A percentile compares a stretch with the other conserved stretches of the same genome.
phyloP scores from a whole-genome alignment of 1,140 invertebrate genomes.

The Brachionus koreanus region DNA sequence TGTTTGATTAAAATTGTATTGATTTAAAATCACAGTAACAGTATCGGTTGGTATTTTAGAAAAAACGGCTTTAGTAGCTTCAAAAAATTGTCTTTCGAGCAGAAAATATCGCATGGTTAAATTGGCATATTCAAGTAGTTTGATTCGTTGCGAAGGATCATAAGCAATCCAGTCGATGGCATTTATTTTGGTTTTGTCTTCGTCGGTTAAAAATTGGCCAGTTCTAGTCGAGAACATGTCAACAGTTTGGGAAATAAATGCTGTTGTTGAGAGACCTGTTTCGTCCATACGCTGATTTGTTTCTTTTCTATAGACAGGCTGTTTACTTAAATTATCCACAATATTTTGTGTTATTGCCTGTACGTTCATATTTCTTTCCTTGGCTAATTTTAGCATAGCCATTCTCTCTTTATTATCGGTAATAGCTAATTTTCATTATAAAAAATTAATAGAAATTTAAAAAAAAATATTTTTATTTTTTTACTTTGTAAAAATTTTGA shows the following conservation, averaged over 20 bases:
- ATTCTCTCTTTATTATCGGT: slow-evolving; percentile 44
- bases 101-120: slow-evolving; percentile 79
- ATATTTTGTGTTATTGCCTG: slow-evolving; percentile 74
- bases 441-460: neutral
- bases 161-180: slow-evolving; percentile 82
- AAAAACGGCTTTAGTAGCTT: slow-evolving; percentile 49
- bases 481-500: slow-evolving; percentile 70
- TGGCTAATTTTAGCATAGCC: slow-evolving; percentile 65
- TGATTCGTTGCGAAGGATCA: slow-evolving; percentile 70
- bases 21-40: neutral
- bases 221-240: neutral
- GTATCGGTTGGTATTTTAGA: slow-evolving; percentile 49
- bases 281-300: slow-evolving; percentile 46
- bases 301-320: slow-evolving; percentile 51
- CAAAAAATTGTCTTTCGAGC: slow-evolving; percentile 53
- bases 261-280: slow-evolving; percentile 1
- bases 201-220: slow-evolving; percentile 45
- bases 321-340: slow-evolving; percentile 68
- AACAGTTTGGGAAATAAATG: slow-evolving; percentile 24
- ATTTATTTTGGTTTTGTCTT: slow-evolving; percentile 72
- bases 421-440: slow-evolving; percentile 16
- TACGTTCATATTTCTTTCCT: slow-evolving; percentile 75
- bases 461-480: neutral
- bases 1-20: slow-evolving; percentile 10
- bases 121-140: slow-evolving; percentile 79